These are phyloP conservation scores for Drosophila paulistorum DNA, from an alignment of 1,140 invertebrate species.

Conservation along the genomic window DNA sequence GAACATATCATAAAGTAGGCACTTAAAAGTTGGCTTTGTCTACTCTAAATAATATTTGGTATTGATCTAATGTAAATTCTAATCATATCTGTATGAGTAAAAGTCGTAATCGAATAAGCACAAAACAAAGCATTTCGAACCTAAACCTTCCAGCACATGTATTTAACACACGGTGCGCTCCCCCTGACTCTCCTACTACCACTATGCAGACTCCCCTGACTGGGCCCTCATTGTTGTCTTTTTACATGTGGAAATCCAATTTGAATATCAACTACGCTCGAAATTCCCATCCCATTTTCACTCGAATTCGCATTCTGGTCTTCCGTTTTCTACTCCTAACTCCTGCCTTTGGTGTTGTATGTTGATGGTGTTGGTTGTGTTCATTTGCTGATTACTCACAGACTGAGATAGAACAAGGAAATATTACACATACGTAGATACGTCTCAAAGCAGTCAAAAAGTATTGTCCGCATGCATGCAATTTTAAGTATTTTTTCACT, in stretches of 20 bases:
- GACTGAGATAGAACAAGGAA: slow-evolving; percentile 13
- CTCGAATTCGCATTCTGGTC: too few species aligned
- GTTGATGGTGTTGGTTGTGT: not conserved
- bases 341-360: not conserved
- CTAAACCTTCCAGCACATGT: slow-evolving; percentile 20
- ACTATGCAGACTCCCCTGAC: too few species aligned
- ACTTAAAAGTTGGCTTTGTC: not conserved
- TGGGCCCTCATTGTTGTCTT: slow-evolving; percentile 7
- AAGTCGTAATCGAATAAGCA: not conserved
- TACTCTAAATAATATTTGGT: not conserved
- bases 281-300: slow-evolving; percentile 33
- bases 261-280: slow-evolving; percentile 50
- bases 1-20: too few species aligned
- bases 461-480: slow-evolving; percentile 10
- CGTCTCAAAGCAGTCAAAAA: slow-evolving; percentile 40
- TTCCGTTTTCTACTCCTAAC: too few species aligned
- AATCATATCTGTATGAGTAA: not conserved
- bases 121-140: slow-evolving; percentile 8
- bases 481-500: too few species aligned
- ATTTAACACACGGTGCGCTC: not conserved
- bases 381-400: slow-evolving; percentile 52
- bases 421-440: slow-evolving; percentile 45
- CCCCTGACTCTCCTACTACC: slow-evolving; percentile 11
- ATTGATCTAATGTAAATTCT: not conserved
- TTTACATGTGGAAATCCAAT: slow-evolving; percentile 52